Percentiles rank a stretch among this genome's conserved stretches.
phyloP scores from a whole-genome alignment of 2,888 invertebrate species.

The Blomia tropicalis region DNA sequence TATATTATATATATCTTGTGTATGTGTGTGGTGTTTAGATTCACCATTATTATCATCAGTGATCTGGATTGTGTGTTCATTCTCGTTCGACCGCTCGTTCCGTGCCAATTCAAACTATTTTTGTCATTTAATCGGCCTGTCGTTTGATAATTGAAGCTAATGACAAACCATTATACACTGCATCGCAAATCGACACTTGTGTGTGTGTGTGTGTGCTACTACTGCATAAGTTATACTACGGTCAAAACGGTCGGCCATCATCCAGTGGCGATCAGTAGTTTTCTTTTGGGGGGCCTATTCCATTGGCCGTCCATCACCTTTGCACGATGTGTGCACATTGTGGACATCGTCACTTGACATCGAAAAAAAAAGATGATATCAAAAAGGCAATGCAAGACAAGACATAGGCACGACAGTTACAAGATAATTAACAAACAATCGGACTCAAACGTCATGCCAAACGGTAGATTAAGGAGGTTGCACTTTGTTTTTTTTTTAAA shows the following conservation, averaged over 20 bases:
- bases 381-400: too few relatives aligned
- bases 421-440: constrained; percentile 12
- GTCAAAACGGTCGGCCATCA: background rate
- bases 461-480: constrained; percentile 8
- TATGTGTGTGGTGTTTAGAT: too few relatives aligned
- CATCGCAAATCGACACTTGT: constrained; percentile 8
- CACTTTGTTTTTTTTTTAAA: background rate
- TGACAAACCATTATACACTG: background rate
- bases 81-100: too few relatives aligned
- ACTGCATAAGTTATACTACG: background rate
- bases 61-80: background rate
- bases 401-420: constrained; percentile 10
- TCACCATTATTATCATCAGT: constrained; percentile 11
- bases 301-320: too few relatives aligned
- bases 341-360: too few relatives aligned
- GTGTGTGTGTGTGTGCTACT: too few relatives aligned
- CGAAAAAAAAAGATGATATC: too few relatives aligned
- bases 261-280: background rate
- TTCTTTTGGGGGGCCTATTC: too few relatives aligned
- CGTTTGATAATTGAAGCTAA: constrained; percentile 13
- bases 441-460: background rate
- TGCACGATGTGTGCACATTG: too few relatives aligned
- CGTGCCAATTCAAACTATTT: constrained; percentile 4
- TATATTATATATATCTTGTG: too few relatives aligned
- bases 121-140: constrained; percentile 1